Percentiles rank a stretch among this genome's conserved stretches.
Conservation (phyloP, 2,113 vertebrate genomes). For the Mastomys coucha region DNA sequence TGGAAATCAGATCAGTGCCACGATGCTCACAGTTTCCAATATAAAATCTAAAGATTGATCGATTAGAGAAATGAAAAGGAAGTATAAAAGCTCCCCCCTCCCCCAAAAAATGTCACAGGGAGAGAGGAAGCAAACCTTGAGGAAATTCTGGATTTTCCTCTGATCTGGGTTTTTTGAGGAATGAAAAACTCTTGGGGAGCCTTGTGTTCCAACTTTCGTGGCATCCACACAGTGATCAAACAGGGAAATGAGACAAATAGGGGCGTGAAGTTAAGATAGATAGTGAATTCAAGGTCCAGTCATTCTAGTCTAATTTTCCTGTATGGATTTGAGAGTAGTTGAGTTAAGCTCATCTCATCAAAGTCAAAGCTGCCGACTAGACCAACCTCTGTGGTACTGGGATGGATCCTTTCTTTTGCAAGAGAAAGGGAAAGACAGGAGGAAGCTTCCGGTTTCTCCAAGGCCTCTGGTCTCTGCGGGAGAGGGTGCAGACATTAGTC, state of each 20-base stretch:
- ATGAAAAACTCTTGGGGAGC: background rate
- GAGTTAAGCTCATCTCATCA: background rate
- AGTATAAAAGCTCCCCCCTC: rapidly evolving
- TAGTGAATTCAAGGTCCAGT: background rate
- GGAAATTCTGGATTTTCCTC: background rate
- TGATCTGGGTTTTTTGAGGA: background rate
- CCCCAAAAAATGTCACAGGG: background rate
- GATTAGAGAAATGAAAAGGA: background rate
- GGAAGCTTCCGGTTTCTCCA: background rate
- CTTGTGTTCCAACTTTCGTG: background rate
- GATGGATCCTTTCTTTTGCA: background rate
- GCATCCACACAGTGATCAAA: background rate
- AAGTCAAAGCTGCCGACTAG: too few relatives aligned
- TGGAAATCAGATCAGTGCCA: background rate
- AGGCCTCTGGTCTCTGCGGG: background rate
- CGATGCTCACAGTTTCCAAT: background rate
- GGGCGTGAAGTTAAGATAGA: background rate
- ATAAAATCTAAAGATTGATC: background rate
- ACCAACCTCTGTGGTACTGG: background rate
- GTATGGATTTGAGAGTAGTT: background rate
- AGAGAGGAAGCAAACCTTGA: background rate
- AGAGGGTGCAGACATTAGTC: too few relatives aligned
- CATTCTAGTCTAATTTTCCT: background rate
- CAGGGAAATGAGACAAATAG: background rate
- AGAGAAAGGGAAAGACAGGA: background rate